A percentile compares a stretch with the other conserved stretches of the same genome.
Conservation (phyloP, 2,113 vertebrate species). For the Micronycteris hirsuta region DNA sequence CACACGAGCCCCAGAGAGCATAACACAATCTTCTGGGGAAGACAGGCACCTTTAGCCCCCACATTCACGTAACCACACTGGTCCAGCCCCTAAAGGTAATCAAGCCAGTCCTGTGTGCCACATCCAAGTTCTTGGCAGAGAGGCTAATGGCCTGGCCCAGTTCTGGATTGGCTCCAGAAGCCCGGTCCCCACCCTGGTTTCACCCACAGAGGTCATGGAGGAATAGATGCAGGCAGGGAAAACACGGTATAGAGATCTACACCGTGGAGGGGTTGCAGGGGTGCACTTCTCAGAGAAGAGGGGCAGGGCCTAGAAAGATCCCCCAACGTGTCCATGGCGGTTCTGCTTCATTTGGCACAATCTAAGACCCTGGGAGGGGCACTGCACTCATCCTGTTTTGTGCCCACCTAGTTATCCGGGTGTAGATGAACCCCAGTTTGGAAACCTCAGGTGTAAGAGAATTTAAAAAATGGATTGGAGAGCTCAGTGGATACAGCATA, state of each 20-base stretch:
- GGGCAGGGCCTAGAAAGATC: neutral
- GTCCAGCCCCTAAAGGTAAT: constrained; percentile 43
- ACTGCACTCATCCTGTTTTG: neutral
- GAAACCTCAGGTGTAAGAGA: neutral
- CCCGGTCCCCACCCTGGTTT: neutral
- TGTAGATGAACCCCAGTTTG: neutral
- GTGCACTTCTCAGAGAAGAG: neutral
- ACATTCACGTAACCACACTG: neutral
- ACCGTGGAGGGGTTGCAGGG: neutral
- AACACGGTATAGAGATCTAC: neutral
- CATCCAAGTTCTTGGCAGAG: constrained; percentile 44
- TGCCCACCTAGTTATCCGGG: neutral
- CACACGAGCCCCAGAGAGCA: neutral
- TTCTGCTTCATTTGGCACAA: neutral
- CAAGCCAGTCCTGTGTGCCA: constrained; percentile 5
- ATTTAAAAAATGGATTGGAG: neutral
- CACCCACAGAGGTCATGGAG: constrained; percentile 27
- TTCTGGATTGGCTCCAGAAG: constrained; percentile 34
- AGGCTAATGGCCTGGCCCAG: neutral
- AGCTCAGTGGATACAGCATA: neutral
- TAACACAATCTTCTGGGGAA: neutral
- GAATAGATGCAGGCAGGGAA: neutral
- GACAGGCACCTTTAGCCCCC: neutral
- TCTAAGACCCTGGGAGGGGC: neutral
- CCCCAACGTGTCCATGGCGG: neutral